Conservation (phyloP, 53 echinoderm and acorn worm species). For the Temnopleurus reevesii region DNA sequence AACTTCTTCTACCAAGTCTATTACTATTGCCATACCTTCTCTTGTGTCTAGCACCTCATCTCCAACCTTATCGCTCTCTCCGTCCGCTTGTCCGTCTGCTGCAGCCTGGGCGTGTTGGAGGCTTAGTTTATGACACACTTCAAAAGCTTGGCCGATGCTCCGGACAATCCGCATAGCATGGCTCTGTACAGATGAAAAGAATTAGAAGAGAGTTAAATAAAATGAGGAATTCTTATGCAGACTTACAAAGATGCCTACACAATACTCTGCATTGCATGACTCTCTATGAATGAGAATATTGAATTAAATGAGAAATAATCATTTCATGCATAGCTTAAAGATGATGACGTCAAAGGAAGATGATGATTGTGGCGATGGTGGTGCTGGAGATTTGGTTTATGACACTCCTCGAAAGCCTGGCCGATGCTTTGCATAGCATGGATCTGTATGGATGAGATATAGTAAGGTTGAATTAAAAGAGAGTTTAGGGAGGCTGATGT, state of each 20-base stretch:
- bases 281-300: too few species aligned
- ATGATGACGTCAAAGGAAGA: neutral
- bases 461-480: too few species aligned
- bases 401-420: too few species aligned
- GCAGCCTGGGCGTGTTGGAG: conserved; percentile 84
- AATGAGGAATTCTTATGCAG: too few species aligned
- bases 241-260: too few species aligned
- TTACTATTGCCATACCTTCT: conserved; percentile 56
- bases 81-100: conserved; percentile 86
- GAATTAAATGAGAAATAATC: neutral
- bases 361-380: neutral
- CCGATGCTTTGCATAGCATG: too few species aligned
- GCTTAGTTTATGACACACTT: conserved; percentile 99
- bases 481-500: too few species aligned
- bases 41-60: conserved; percentile 74
- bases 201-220: neutral
- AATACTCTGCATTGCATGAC: too few species aligned
- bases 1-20: neutral
- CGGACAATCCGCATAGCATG: conserved; percentile 99
- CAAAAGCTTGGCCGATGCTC: conserved; percentile 98
- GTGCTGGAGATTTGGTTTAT: neutral
- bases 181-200: conserved; percentile 65
- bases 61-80: conserved; percentile 79
- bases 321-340: neutral
- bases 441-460: too few species aligned